These are phyloP conservation scores for Columba guinea DNA, from an alignment of 2,797 vertebrate genomes.

Conservation along the genomic window DNA sequence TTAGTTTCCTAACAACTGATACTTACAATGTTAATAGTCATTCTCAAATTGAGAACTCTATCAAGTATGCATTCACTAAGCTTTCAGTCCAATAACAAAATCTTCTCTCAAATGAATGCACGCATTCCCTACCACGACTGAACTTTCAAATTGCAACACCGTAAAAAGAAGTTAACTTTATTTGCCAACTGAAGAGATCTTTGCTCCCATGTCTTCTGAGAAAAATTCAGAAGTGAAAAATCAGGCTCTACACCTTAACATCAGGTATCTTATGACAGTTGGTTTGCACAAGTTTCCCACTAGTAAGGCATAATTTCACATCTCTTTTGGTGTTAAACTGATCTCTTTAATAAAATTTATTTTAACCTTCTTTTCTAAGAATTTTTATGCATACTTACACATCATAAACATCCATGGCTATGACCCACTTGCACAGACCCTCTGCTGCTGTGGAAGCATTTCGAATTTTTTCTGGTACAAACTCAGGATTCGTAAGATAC, in stretches of 20 bases:
- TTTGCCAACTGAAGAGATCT: neutral
- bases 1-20: neutral
- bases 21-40: neutral
- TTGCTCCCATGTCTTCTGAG: neutral
- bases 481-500: conserved; percentile 91
- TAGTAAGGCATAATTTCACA: neutral
- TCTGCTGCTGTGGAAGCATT: conserved; percentile 91
- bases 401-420: conserved; percentile 90
- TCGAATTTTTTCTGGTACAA: conserved; percentile 91
- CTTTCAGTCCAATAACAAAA: neutral
- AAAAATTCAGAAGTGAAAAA: neutral
- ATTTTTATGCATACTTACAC: conserved; percentile 74
- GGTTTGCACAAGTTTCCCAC: neutral
- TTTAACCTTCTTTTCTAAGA: neutral
- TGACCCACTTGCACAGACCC: conserved; percentile 92
- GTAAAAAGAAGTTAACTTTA: neutral
- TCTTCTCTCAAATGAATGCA: neutral
- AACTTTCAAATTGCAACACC: neutral
- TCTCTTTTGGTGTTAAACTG: neutral
- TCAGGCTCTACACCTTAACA: neutral
- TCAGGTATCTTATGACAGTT: neutral
- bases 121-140: neutral
- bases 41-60: neutral
- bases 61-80: neutral
- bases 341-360: neutral